Base-by-base conservation (phyloP, 2,113 vertebrate species). In the Camelus bactrianus region DNA sequence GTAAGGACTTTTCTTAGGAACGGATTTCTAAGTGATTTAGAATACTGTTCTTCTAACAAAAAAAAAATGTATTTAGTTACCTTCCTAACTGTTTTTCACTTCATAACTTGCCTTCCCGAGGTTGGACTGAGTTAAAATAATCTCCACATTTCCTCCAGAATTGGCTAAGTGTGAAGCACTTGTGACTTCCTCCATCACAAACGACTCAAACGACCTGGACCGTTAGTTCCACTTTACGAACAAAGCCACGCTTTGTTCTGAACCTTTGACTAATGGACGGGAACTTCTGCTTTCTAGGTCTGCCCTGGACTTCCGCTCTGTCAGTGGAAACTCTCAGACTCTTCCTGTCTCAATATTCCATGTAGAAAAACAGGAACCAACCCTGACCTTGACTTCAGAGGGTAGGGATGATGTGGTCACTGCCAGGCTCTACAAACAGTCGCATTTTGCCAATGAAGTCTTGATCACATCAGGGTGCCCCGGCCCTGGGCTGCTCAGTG, bases 271-370 rank as follows among this genome's bases (percentile, higher is more conserved):
- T 69, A 60, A 92, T 17, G 32, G 9, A 77, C 48, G 93, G 90
- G 19, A 94, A 86, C 81, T 94, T 97, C 94, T 84, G 67, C 86
- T 93, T 89, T 96, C 92, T 50, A 91, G 30, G 50, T 48, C 60
- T 89, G 48, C 58, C 16, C 42, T 64, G 38, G 54, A 80, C 67
- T 81, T 82, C 76, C 0, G 0, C 48, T 81, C 0, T 17, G 24
- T 19, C 70, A 65, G 86, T 48, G 67, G 69, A 94, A 97, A 91
- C 30, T 80, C 52, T 42, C 65, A 76, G 38, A 35, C 12, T 5
- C 77, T 90, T 95, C 88, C n/a, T 86, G 54, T 56, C 38, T 69
- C 2, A 24, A 50, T 92, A 54, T 93, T 94, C 69, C 81, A 60
- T 52, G 85, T 26, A 48, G 64, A 85, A 89, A 94, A 94, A 56